phyloP scores from a whole-genome alignment of 2,113 vertebrate species.

The Ceyx melanurus region DNA sequence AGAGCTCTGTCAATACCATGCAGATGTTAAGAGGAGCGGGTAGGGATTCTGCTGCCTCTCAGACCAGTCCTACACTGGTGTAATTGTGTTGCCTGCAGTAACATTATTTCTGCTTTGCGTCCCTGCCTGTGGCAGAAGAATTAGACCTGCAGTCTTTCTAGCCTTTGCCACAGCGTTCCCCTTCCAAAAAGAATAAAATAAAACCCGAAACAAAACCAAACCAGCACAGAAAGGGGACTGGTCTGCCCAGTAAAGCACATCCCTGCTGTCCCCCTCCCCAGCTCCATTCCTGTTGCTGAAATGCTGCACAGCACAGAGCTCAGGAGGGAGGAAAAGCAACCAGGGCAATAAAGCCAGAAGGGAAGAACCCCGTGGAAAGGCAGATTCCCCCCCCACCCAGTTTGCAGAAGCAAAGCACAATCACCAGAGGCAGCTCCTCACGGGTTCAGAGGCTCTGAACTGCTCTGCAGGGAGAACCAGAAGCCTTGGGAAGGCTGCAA shows the following conservation, averaged over 20 bases:
- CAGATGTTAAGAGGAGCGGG: background rate
- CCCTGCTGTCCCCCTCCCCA: background rate
- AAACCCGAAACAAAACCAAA: background rate
- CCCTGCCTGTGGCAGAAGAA: constrained; percentile 37
- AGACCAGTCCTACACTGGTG: background rate
- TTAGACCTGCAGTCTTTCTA: constrained; percentile 2
- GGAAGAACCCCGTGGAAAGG: background rate
- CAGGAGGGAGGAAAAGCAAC: background rate
- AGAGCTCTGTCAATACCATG: background rate
- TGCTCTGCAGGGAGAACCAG: background rate
- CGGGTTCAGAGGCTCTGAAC: accelerated
- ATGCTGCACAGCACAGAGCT: background rate
- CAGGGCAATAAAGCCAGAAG: background rate
- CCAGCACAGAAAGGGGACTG: background rate
- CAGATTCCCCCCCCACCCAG: background rate
- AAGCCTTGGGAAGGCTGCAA: background rate
- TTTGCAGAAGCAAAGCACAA: background rate
- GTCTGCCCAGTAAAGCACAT: background rate
- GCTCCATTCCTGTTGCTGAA: background rate
- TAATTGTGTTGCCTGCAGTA: constrained; percentile 12
- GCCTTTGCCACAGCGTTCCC: background rate
- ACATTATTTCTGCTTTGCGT: background rate
- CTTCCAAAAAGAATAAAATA: background rate
- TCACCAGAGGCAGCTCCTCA: background rate
- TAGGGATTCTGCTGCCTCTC: background rate